These are phyloP conservation scores for Osedax frankpressi DNA, from an alignment of 2,888 invertebrate genomes.

Conservation along the genomic window DNA sequence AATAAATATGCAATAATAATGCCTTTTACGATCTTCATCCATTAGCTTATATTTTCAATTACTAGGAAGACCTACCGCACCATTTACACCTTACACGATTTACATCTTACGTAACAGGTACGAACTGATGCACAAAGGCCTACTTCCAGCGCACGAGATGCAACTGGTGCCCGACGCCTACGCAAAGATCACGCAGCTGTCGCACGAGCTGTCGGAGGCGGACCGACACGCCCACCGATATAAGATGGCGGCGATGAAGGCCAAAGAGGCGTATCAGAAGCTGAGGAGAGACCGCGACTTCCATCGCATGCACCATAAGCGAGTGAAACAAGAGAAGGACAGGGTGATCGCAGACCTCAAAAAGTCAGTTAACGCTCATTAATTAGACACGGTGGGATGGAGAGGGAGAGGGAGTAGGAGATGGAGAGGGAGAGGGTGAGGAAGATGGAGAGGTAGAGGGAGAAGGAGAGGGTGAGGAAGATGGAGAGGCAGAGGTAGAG, in stretches of 20 bases:
- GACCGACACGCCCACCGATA: constrained; percentile 39
- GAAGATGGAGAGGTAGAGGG: too few relatives aligned
- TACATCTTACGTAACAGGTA: constrained; percentile 32
- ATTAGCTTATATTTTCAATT: too few relatives aligned
- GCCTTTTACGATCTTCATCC: too few relatives aligned
- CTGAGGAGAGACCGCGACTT: constrained; percentile 46
- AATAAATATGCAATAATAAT: too few relatives aligned
- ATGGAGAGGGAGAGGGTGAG: too few relatives aligned
- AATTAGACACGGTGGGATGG: too few relatives aligned
- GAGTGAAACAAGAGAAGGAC: constrained; percentile 47
- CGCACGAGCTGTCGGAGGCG: constrained; percentile 40
- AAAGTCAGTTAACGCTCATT: constrained; percentile 35
- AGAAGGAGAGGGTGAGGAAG: too few relatives aligned
- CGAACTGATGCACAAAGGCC: constrained; percentile 42
- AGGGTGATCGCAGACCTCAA: constrained; percentile 44
- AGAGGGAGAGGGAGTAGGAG: too few relatives aligned
- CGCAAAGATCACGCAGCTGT: constrained; percentile 39
- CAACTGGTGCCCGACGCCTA: constrained; percentile 44
- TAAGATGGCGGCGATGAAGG: constrained; percentile 43
- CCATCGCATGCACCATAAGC: constrained; percentile 46
- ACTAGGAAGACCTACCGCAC: too few relatives aligned
- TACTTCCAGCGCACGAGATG: constrained; percentile 37
- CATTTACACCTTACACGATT: not conserved
- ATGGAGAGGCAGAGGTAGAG: too few relatives aligned
- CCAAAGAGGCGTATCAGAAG: constrained; percentile 44